A percentile compares a stretch with the other conserved stretches of the same genome.
These are phyloP conservation scores for Bactericera cockerelli DNA, from an alignment of 1,140 invertebrate genomes.

Conservation along the genomic window DNA sequence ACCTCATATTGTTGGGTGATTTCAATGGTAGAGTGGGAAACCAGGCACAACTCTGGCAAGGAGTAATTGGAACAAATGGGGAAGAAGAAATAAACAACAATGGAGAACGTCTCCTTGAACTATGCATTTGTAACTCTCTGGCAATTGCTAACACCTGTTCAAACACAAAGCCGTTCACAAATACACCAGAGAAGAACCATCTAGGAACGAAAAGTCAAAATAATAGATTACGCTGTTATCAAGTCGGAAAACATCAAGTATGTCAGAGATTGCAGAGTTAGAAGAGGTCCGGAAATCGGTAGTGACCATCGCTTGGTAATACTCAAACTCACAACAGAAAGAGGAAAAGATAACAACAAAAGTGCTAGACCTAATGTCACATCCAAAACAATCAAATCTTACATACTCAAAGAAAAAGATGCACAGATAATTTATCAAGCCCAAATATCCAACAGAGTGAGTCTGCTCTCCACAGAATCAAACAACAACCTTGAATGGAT, in stretches of 20 bases:
- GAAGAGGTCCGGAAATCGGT: neutral
- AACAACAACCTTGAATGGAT: neutral
- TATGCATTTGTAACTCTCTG: neutral
- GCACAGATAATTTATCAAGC: neutral
- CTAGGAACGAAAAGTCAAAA: neutral
- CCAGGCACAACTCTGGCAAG: neutral
- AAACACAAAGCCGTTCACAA: constrained; percentile 6
- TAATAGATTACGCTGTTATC: neutral
- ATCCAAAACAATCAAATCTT: neutral
- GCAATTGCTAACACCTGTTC: constrained; percentile 3
- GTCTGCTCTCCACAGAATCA: neutral
- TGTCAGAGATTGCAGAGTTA: neutral
- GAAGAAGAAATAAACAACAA: neutral
- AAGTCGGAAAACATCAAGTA: neutral
- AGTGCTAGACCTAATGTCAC: neutral
- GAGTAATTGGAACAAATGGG: constrained; percentile 10
- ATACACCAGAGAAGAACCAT: constrained; percentile 2
- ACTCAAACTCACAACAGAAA: neutral
- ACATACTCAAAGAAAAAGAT: neutral
- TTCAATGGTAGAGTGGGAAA: constrained; percentile 8
- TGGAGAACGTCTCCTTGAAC: constrained; percentile 9
- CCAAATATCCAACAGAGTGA: neutral
- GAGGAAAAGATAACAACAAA: neutral
- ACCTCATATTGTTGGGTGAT: constrained; percentile 9
- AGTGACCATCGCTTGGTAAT: constrained; percentile 5